phyloP scores from a whole-genome alignment of 2,888 invertebrate species.

The Synanthedon formicaeformis region DNA sequence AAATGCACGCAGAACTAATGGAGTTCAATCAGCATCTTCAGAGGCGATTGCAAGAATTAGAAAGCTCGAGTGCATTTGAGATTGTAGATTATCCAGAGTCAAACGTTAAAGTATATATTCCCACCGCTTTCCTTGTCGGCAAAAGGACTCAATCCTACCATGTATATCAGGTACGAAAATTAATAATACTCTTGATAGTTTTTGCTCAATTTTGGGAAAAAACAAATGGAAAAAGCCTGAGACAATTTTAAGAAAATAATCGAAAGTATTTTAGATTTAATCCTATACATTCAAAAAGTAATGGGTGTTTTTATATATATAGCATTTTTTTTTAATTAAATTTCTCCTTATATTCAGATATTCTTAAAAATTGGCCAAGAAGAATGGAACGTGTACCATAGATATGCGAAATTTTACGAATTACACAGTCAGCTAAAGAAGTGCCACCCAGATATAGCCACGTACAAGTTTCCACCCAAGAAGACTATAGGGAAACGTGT shows the following conservation, averaged over 20 bases:
- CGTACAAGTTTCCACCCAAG: slow-evolving; percentile 94
- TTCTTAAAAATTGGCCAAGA: slow-evolving; percentile 85
- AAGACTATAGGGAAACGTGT: slow-evolving; percentile 94
- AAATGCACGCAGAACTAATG: slow-evolving; percentile 95
- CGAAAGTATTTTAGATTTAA: too few relatives aligned
- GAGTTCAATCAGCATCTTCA: slow-evolving; percentile 90
- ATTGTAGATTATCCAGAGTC: slow-evolving; percentile 47
- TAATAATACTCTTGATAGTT: neutral
- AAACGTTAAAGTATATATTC: slow-evolving; percentile 87
- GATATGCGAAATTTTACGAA: slow-evolving; percentile 93
- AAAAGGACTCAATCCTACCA: slow-evolving; percentile 81
- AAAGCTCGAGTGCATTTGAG: slow-evolving; percentile 44
- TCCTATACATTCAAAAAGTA: too few relatives aligned
- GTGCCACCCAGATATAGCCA: slow-evolving; percentile 80
- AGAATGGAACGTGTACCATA: slow-evolving; percentile 95
- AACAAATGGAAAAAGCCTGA: too few relatives aligned
- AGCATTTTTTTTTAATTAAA: neutral
- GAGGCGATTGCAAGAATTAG: slow-evolving; percentile 71
- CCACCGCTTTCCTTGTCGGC: slow-evolving; percentile 81
- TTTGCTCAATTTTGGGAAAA: too few relatives aligned
- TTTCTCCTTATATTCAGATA: slow-evolving; percentile 63
- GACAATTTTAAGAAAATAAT: too few relatives aligned
- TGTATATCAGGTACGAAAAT: slow-evolving; percentile 83
- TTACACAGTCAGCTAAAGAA: slow-evolving; percentile 87
- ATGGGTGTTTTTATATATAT: neutral